Conservation (phyloP, 1,140 invertebrate genomes). For the Notospermus geniculatus region DNA sequence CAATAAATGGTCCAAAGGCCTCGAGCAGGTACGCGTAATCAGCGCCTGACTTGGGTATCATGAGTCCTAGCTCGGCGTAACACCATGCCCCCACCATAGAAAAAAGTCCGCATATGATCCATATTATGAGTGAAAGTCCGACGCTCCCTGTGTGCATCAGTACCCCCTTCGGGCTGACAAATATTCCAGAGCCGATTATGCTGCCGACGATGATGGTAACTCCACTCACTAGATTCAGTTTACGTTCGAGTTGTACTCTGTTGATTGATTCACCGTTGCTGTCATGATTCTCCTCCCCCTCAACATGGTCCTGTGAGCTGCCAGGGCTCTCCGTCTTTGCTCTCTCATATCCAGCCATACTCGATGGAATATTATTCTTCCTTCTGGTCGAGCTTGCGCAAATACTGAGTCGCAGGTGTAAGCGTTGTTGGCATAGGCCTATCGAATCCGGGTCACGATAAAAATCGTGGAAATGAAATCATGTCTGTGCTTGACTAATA, state of each 20-base stretch:
- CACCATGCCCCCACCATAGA: slow-evolving; percentile 63
- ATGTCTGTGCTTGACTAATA: too few relatives aligned
- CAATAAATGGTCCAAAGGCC: slow-evolving; percentile 22
- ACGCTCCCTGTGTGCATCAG: slow-evolving; percentile 75
- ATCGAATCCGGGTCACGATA: too few relatives aligned
- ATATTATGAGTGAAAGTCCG: slow-evolving; percentile 73
- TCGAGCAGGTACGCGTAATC: slow-evolving; percentile 32
- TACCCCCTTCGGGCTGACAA: slow-evolving; percentile 88
- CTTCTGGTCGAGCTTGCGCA: too few relatives aligned
- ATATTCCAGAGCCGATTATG: slow-evolving; percentile 73
- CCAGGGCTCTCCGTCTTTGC: too few relatives aligned
- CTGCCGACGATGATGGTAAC: slow-evolving; percentile 29
- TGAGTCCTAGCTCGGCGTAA: slow-evolving; percentile 27
- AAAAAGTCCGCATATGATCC: slow-evolving; percentile 74
- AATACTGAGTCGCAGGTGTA: too few relatives aligned
- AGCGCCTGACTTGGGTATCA: slow-evolving; percentile 26
- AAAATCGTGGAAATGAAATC: too few relatives aligned
- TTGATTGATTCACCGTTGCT: slow-evolving; percentile 82
- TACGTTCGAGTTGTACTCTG: slow-evolving; percentile 29
- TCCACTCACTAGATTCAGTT: slow-evolving; percentile 23
- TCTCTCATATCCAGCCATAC: too few relatives aligned
- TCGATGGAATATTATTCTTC: too few relatives aligned
- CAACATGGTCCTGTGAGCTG: slow-evolving; percentile 27
- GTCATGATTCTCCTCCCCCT: slow-evolving; percentile 84
- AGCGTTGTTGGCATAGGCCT: too few relatives aligned